Evolutionary conservation across 2,888 invertebrate genomes (phyloP), one percentile per base, ranked within the genome.

Genomic region (Thereva nobilitata): DNA sequence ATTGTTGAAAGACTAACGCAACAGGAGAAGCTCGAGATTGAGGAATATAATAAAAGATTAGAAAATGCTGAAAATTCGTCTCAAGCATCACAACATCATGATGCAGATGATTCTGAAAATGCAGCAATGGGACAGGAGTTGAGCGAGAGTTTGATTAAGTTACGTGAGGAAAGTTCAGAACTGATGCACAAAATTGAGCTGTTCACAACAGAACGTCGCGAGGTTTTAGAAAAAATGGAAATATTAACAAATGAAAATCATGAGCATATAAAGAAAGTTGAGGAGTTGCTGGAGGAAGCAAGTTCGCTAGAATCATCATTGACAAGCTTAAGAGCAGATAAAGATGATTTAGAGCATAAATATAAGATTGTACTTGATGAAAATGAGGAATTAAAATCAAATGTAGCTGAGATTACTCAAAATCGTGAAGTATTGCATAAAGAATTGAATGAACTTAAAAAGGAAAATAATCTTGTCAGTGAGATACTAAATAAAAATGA

Each of bases 1-100:
- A 89, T 89, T 68, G 89, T 89, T 1, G 89, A 89, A 75, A 83
- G 87, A 9, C 80, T 89, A 68, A 88, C 88, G 12, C 87, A 87
- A 68, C 88, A 89, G 79, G 89, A 89, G 77, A 88, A 87, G 74
- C 75, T 88, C 52, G 89, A 89, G 77, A 81, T 89, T 59, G 89
- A 88, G 76, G 86, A 86, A 72, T 89, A 87, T 73, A 87, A 87
- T 71, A 86, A 87, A 75, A 79, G 78, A 61, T 73, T 76, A 57
- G 50, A 71, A 70, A 64, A 35, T 63, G 70, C 57, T 54, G 68
- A 61, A 6, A 44, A 50, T 34, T n/a, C 54, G 64, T 50, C 40
- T 52, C 53, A 66, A 67, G 49, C 50, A 3, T 57, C 57, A 6
- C 64, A 38, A 37, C 9, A 38, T 12, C 34, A 34, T 7, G 53